Base-by-base conservation (phyloP, 2,888 invertebrate species). In the Orthonychiurus folsomi region DNA sequence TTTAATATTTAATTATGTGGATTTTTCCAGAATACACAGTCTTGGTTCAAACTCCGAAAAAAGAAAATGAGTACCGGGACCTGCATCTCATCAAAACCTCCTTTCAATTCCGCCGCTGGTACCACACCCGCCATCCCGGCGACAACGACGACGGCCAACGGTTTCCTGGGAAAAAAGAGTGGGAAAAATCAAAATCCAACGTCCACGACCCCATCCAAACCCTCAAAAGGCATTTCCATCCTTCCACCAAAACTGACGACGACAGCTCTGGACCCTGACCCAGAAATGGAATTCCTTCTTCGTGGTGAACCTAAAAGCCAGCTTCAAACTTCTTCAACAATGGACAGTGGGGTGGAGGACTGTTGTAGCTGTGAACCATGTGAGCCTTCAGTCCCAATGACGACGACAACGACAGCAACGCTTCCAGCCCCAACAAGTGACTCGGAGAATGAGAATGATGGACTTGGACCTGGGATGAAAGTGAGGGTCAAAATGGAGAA, bases 331-430 rank as follows among this genome's bases (percentile, higher is more conserved):
- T 70, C 70, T 0, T 64, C 68, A 5, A 72, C 72, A 1, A 72
- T 72, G 72, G 72, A 72, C 62, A 67, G 67, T 37, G 72, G 72
- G 1, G 72, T 72, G 9, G 72, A 72, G 59, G 72, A 72, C 52
- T 72, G 72, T 59, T 69, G 71, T 61, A 37, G 37, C 15, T 37
- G 37, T 37, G 37, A 37, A 37, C 37, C 37, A 37, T 65, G 64
- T 23, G 64, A 61, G 37, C 69, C 66, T n/a, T 5, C 9, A 9
- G 68, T 68, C 50, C 60, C 64, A 55, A 5, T 15, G 37, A 37
- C 37, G 15, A 37, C 5, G 5, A 37, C 37, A 37, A 37, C 37
- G 9, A n/a, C n/a, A n/a, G n/a, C n/a, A n/a, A n/a, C n/a, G n/a
- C n/a, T n/a, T n/a, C n/a, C n/a, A n/a, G n/a, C n/a, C n/a, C n/a